These are phyloP conservation scores for Lethenteron reissneri DNA, from an alignment of 2,113 vertebrate species.

Conservation along the genomic window DNA sequence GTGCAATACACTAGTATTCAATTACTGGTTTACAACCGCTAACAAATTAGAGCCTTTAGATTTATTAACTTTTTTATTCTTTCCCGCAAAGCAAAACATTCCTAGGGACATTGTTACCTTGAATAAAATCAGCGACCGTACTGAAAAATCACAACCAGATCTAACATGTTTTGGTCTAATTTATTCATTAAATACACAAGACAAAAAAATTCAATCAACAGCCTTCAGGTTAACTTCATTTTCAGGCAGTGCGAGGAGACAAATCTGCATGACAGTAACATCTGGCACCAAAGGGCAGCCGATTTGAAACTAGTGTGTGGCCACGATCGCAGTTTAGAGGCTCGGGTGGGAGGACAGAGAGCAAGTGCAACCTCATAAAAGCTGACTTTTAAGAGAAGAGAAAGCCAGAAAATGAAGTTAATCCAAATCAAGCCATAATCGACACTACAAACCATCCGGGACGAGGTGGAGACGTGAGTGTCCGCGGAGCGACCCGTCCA, in stretches of 20 bases:
- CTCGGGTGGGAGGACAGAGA: neutral
- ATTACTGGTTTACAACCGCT: neutral
- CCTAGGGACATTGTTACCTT: neutral
- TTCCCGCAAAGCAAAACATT: neutral
- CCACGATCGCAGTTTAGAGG: neutral
- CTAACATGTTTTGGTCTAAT: slow-evolving; percentile 6
- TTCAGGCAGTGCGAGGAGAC: neutral
- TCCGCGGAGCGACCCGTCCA: neutral
- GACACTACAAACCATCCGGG: neutral
- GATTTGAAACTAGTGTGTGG: neutral
- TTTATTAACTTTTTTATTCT: too few relatives aligned
- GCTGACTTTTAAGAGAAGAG: neutral
- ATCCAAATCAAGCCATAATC: neutral
- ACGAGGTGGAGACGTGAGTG: neutral
- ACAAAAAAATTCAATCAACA: slow-evolving; percentile 2
- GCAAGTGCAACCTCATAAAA: neutral
- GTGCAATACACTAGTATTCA: neutral
- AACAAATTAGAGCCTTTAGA: too few relatives aligned
- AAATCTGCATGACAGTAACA: slow-evolving; percentile 1
- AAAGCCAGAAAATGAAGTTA: neutral
- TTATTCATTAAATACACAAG: neutral
- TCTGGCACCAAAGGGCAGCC: slow-evolving; percentile 1
- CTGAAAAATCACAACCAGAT: neutral
- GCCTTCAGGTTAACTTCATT: slow-evolving; percentile 3
- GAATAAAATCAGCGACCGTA: neutral